Evolutionary conservation across 2,888 invertebrate genomes (phyloP).

Genomic region (Pollenia angustigena): DNA sequence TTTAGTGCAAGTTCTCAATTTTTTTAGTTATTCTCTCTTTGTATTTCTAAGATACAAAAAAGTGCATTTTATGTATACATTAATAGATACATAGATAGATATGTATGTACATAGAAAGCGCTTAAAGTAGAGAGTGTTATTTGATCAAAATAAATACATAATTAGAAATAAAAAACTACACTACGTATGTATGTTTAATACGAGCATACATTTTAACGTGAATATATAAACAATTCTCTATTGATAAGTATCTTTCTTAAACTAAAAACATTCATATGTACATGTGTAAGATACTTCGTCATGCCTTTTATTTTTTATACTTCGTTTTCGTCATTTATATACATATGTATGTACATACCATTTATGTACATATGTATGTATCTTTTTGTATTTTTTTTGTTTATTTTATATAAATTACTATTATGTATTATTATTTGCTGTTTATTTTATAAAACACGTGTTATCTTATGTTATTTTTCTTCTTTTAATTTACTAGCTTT

Average conservation of each 20-base stretch:
- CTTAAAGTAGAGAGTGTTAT: slow-evolving; percentile 38
- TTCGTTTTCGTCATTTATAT: background rate
- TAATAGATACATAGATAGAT: too few species aligned
- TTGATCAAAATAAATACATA: slow-evolving; percentile 61
- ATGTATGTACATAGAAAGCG: too few species aligned
- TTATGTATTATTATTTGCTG: background rate
- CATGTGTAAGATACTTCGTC: background rate
- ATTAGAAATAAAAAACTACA: slow-evolving; percentile 23
- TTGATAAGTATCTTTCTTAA: background rate
- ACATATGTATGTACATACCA: background rate
- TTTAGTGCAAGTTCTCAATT: background rate
- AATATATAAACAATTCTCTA: background rate
- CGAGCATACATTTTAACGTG: background rate
- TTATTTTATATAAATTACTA: background rate
- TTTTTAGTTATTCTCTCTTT: background rate
- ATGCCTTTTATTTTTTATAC: too few species aligned
- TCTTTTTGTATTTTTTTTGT: background rate
- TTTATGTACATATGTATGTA: background rate
- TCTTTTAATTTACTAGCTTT: slow-evolving; percentile 5
- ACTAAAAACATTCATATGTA: background rate
- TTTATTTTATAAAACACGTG: slow-evolving; percentile 24
- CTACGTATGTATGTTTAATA: background rate
- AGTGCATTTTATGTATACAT: too few species aligned
- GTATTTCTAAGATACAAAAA: slow-evolving; percentile 1
- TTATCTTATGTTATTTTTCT: slow-evolving; percentile 11